Evolutionary conservation across 2,888 invertebrate genomes (phyloP), one percentile per base, ranked within the genome.

Genomic region (Heliothis peltigera): DNA sequence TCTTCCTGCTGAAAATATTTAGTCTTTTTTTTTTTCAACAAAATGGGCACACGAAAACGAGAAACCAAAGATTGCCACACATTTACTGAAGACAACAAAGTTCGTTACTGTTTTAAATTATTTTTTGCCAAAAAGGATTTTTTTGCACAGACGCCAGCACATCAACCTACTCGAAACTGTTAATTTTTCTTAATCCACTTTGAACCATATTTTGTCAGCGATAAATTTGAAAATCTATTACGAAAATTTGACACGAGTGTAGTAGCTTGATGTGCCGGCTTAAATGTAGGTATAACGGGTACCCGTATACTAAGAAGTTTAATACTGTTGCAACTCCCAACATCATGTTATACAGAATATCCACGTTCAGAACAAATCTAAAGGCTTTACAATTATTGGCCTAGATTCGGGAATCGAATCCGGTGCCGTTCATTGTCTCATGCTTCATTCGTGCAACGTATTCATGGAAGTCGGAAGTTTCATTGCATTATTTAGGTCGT

Each of bases 371-470:
- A 25, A 21, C 52, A 47, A 56, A 44, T 53, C 49, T 46, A 51
- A 56, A 61, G 60, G 21, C 62, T 70, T 67, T 48, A 67, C 67
- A 72, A 72, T 68, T 51, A 66, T 66, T 66, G 63, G 59, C 59
- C 72, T 73, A 72, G 58, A 55, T 73, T 73, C 22, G 42, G 54
- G 48, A 61, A 60, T 60, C 53, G 28, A 63, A 63, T 68, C 43
- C 54, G 46, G 35, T 22, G 48, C 28, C 59, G 22, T 46, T 60
- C 56, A 74, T 71, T 73, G 72, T 73, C 53, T 49, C 52, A 55
- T 48, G 55, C 52, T 55, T 47, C 19, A 63, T 42, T 63, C 56
- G 53, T 68, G 74, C 32, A 60, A 51, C 61, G 47, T 54, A 55
- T 60, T 73, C 59, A 73, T 57, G 19, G 46, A 54, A 54, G 42